Percentiles rank a stretch among this genome's conserved stretches.
Conservation (phyloP, 2,113 vertebrate species). For the Antigone vipio region DNA sequence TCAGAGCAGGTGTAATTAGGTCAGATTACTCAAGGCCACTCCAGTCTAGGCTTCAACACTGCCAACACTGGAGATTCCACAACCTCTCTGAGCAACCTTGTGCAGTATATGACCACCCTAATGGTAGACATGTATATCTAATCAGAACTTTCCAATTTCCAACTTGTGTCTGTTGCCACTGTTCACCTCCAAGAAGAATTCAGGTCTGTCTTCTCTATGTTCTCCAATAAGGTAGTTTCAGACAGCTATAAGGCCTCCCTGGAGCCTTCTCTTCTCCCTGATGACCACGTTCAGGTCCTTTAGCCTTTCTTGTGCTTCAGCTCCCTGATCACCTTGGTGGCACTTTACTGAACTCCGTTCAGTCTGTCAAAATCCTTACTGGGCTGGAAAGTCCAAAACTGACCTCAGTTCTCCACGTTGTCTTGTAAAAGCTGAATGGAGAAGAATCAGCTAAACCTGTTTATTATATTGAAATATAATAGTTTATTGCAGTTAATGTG, state of each 20-base stretch:
- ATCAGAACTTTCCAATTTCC: background rate
- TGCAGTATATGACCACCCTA: background rate
- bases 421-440: background rate
- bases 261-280: background rate
- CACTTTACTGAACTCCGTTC: background rate
- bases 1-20: background rate
- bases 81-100: background rate
- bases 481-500: background rate
- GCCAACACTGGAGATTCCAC: background rate
- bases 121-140: background rate
- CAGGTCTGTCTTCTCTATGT: background rate
- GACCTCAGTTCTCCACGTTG: background rate
- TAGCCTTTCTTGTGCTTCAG: background rate
- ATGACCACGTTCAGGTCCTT: background rate
- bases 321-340: background rate
- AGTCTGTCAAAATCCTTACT: background rate
- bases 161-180: background rate
- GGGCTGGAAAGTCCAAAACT: background rate
- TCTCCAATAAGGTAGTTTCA: background rate
- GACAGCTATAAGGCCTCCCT: background rate
- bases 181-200: background rate
- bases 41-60: background rate
- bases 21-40: background rate
- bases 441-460: background rate
- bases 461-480: background rate